A percentile compares a stretch with the other conserved stretches of the same genome.
Conservation (phyloP, 2,797 vertebrate species). For the Parauchenoglanis ngamensis region DNA sequence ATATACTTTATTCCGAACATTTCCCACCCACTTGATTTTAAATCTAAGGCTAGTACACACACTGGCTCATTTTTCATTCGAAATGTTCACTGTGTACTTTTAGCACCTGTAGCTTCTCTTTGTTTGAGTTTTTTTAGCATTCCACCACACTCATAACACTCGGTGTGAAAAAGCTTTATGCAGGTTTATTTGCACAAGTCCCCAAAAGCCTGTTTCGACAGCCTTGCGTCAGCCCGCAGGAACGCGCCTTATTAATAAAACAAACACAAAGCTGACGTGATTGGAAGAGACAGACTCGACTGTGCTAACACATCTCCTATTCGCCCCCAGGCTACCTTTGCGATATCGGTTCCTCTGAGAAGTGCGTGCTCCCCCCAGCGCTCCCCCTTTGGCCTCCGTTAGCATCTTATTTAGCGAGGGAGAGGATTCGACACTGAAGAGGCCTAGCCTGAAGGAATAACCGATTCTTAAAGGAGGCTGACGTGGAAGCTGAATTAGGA, state of each 20-base stretch:
- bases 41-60: background rate
- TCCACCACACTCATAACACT: constrained; percentile 80
- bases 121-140: constrained; percentile 65
- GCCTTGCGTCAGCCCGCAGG: constrained; percentile 81
- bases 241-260: constrained; percentile 81
- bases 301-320: constrained; percentile 55
- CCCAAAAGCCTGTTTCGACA: constrained; percentile 76
- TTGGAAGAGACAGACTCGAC: constrained; percentile 57
- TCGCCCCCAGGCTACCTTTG: constrained; percentile 46
- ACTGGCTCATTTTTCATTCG: constrained; percentile 17
- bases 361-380: background rate
- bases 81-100: constrained; percentile 3
- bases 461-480: background rate
- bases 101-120: constrained; percentile 39
- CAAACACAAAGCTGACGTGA: constrained; percentile 74
- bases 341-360: constrained; percentile 45
- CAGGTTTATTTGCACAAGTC: constrained; percentile 80
- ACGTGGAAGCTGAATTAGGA: constrained; percentile 12
- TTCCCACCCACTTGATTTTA: background rate
- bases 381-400: constrained; percentile 9
- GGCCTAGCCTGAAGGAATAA: constrained; percentile 25
- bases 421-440: constrained; percentile 30
- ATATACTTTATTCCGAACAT: background rate
- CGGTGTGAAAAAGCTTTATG: constrained; percentile 77
- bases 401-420: constrained; percentile 35